Evolutionary conservation across 1,140 invertebrate genomes (phyloP), one percentile per base, ranked within the genome.

Genomic region (Hyposmocoma kahamanoa): DNA sequence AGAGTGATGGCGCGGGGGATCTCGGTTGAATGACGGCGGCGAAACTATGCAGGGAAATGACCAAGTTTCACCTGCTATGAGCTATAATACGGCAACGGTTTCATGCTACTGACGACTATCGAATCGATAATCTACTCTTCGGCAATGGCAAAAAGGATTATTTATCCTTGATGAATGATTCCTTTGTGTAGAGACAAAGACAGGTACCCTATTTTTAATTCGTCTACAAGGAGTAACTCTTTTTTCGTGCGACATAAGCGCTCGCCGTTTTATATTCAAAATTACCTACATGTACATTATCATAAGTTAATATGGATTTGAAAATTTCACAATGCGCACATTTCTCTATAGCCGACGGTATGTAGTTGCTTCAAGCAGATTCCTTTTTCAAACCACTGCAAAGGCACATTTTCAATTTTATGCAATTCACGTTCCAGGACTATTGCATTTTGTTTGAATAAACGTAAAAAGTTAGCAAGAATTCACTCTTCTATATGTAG

Each of bases 61-160:
- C 34, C 26, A 47, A 52, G 50, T 52, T 52, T 52, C 50, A 52
- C 24, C 50, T 18, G 21, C 50, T 52, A 52, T 52, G 50, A 52
- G 50, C 22, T 24, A 21, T 52, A 53, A 47, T 53, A 45, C 26
- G 17, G 50, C 20, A 47, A 45, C 51, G 51, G 51, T 53, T 53
- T 47, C 44, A 38, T 18, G 51, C 51, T 43, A 38, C 45, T 22
- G 39, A n/a, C 36, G 15, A 11, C 32, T 24, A 17, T 39, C 45
- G 42, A 17, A 28, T 21, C 38, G 32, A 15, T 20, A 13, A 21
- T 26, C 26, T 13, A 18, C 50, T 46, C n/a, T 18, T 26, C 15
- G 20, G 28, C 32, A 13, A 18, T 34, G n/a, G 24, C 45, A 19
- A 32, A 47, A 47, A 38, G 22, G 21, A 22, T 34, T 47, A 47